phyloP scores from a whole-genome alignment of 2,113 vertebrate genomes.

The Nerophis ophidion region DNA sequence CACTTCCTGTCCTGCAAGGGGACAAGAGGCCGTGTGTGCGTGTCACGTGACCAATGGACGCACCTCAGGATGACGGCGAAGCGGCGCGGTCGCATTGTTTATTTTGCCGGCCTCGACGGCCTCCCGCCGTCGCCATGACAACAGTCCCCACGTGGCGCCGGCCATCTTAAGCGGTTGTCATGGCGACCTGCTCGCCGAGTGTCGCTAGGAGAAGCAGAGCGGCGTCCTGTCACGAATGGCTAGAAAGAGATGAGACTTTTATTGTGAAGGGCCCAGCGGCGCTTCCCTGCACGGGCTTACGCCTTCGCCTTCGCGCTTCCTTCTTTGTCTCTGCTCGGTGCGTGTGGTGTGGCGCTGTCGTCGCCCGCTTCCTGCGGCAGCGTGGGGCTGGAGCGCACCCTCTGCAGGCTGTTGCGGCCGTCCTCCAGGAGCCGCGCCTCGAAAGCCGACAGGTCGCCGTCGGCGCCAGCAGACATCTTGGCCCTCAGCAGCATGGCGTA shows the following conservation, averaged over 20 bases:
- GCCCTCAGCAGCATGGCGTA: slow-evolving; percentile 87
- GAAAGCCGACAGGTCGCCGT: slow-evolving; percentile 82
- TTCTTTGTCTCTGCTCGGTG: slow-evolving; percentile 14
- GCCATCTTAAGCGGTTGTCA: slow-evolving; percentile 27
- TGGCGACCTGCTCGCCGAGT: slow-evolving; percentile 12
- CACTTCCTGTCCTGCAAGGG: too few species aligned
- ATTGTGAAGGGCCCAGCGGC: slow-evolving; percentile 2
- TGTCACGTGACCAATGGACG: too few species aligned
- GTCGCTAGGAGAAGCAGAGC: slow-evolving; percentile 12
- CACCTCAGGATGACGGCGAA: too few species aligned
- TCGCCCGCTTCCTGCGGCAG: slow-evolving; percentile 66
- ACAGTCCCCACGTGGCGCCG: slow-evolving; percentile 33
- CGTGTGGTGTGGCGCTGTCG: slow-evolving; percentile 13
- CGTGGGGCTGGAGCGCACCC: slow-evolving; percentile 80
- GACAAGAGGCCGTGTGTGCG: too few species aligned
- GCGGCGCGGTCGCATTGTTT: not conserved
- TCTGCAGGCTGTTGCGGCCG: slow-evolving; percentile 62
- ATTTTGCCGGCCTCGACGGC: not conserved
- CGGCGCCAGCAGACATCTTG: slow-evolving; percentile 79
- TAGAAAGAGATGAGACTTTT: too few species aligned
- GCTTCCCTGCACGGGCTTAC: not conserved
- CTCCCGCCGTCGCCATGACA: slow-evolving; percentile 12
- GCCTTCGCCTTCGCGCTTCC: slow-evolving; percentile 31
- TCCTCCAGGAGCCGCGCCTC: slow-evolving; percentile 82
- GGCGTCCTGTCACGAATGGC: too few species aligned